phyloP scores from a whole-genome alignment of 2,797 vertebrate genomes.

The Gymnodraco acuticeps region DNA sequence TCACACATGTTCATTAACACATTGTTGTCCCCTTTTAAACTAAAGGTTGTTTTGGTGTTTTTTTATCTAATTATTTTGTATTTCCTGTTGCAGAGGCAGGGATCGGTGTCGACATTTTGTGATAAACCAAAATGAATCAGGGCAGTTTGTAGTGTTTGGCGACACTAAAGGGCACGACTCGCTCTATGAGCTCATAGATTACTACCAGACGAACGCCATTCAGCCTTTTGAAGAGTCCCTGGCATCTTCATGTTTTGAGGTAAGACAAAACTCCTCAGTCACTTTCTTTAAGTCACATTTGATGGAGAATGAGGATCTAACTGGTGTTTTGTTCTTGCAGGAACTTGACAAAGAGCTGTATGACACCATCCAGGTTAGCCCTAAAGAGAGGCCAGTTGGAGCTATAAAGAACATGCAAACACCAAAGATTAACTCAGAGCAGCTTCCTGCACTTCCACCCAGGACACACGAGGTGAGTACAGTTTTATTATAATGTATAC shows the following conservation, averaged over 20 bases:
- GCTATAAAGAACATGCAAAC: conserved; percentile 49
- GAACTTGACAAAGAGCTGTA: conserved; percentile 78
- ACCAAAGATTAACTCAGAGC: conserved; percentile 44
- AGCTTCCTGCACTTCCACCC: conserved; percentile 60
- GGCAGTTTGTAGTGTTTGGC: conserved; percentile 86
- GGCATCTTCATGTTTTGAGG: conserved; percentile 83
- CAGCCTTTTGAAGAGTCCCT: conserved; percentile 91
- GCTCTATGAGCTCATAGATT: conserved; percentile 82
- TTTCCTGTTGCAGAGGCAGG: conserved; percentile 81
- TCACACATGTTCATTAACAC: not conserved
- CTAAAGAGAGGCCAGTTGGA: conserved; percentile 55
- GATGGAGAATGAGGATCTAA: conserved; percentile 9
- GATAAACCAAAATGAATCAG: conserved; percentile 84
- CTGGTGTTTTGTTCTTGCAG: conserved; percentile 66
- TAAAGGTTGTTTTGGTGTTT: not conserved
- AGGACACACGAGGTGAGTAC: conserved; percentile 52
- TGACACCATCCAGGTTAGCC: conserved; percentile 79
- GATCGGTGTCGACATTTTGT: conserved; percentile 91
- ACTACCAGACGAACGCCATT: conserved; percentile 85
- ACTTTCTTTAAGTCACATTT: not conserved
- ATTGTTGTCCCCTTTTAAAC: not conserved
- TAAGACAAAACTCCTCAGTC: conserved; percentile 50
- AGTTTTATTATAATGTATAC: not conserved
- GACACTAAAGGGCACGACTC: conserved; percentile 81
- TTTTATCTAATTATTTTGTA: not conserved